Evolutionary conservation across 2,113 vertebrate genomes (phyloP).

Genomic region (Syngnathus typhle): DNA sequence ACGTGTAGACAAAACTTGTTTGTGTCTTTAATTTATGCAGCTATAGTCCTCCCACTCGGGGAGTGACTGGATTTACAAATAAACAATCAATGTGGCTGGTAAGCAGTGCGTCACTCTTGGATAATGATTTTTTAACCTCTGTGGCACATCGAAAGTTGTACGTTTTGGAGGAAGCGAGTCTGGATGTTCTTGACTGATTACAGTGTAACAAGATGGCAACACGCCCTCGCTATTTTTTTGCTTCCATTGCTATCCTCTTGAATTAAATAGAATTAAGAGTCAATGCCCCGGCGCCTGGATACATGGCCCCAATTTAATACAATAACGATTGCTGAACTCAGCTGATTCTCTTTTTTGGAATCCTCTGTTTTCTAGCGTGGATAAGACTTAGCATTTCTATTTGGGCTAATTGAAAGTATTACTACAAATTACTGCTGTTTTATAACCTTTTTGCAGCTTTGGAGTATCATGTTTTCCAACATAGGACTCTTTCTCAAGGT

Average conservation of each 20-base stretch:
- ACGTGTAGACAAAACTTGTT: neutral
- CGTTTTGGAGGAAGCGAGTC: neutral
- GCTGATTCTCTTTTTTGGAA: neutral
- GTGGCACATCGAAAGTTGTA: neutral
- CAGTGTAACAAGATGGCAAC: neutral
- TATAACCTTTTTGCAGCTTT: neutral
- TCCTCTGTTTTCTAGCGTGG: neutral
- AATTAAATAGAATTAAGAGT: slow-evolving; percentile 2
- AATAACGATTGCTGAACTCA: slow-evolving; percentile 6
- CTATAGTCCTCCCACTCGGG: neutral
- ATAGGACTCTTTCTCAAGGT: neutral
- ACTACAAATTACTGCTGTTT: neutral
- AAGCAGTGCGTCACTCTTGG: slow-evolving; percentile 7
- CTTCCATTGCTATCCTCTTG: neutral
- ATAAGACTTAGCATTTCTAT: neutral
- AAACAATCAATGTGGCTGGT: slow-evolving; percentile 21
- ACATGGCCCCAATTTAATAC: slow-evolving; percentile 8
- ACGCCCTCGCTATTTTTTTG: neutral
- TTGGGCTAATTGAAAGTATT: neutral
- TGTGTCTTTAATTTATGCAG: slow-evolving; percentile 13
- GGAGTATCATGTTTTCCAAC: neutral
- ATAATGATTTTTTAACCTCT: slow-evolving; percentile 17
- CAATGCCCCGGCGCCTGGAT: neutral
- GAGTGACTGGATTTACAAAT: slow-evolving; percentile 23
- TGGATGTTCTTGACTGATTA: neutral